Evolutionary conservation across 2,113 vertebrate species (phyloP), one percentile per base, ranked within the genome.

Genomic region (Ageneiosus marmoratus): DNA sequence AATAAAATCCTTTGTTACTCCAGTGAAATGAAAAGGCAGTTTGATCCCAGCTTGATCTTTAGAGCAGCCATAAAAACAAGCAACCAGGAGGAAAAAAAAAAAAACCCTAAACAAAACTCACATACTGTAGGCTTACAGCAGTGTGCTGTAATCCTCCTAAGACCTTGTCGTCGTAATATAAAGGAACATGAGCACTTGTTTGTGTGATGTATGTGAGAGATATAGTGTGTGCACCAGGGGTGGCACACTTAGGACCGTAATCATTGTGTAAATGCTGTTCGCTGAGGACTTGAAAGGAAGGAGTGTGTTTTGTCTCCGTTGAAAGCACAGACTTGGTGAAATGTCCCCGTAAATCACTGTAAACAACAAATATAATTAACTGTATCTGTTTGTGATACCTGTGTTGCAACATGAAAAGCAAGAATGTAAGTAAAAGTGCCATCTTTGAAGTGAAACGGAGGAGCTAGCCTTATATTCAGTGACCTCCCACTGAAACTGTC

Each of bases 121-220:
- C 80, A 72, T 82, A 85, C 80, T n/a, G 78, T 62, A 41, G 73
- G 81, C 46, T 82, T 27, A 83, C 81, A 63, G 75, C 87, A 65
- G 77, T 72, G 77, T 83, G 48, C 83, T 87, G 63, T 93, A 88
- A 92, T 92, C 88, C 90, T 86, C 87, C 91, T 92, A 88, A 86
- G 85, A 84, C 87, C 89, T 2, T 92, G 91, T 90, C 91, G 90
- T 84, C 87, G 83, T 87, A 87, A 89, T 89, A 90, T 89, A 89
- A 84, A 77, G 63, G 65, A 69, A 87, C 74, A 51, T 70, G 70
- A 60, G 60, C 24, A 24, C 46, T 67, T 82, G 46, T 63, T 83
- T 75, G 70, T 73, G 82, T 79, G 70, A 32, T 62, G 65, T 8
- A 50, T 62, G 65, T 67, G 63, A 79, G n/a, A 79, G 76, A 50